Conservation (phyloP, 2,113 vertebrate genomes). For the Gallinago media region DNA sequence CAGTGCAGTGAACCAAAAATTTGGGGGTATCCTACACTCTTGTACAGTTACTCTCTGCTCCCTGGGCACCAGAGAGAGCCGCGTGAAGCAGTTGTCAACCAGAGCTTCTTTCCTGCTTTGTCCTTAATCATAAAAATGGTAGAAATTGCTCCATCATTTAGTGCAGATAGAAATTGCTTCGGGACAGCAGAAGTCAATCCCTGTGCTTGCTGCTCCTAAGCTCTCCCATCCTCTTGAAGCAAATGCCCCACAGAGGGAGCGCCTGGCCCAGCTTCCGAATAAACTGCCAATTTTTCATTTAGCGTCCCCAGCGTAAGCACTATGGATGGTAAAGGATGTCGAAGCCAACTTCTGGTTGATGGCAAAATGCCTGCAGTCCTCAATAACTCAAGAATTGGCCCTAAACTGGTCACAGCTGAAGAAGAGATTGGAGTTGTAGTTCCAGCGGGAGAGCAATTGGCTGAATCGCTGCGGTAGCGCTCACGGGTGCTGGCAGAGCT, state of each 20-base stretch:
- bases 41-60: neutral
- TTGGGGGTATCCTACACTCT: rapidly evolving
- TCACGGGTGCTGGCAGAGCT: neutral
- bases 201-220: neutral
- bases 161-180: neutral
- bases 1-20: neutral
- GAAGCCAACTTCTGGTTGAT: neutral
- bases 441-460: neutral
- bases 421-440: neutral
- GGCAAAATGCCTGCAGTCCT: neutral
- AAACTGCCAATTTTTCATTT: neutral
- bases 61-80: too few species aligned
- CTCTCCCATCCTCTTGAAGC: neutral
- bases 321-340: neutral
- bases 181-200: neutral
- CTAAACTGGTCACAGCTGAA: neutral
- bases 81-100: neutral
- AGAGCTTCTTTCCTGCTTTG: neutral
- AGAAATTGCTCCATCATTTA: neutral
- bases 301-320: neutral
- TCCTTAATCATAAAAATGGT: neutral
- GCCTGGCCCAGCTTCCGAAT: neutral
- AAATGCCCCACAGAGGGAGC: neutral
- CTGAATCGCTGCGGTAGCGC: neutral
- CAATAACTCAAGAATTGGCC: neutral